Conservation (phyloP, 1,140 invertebrate species). For the Saxidomus purpurata region DNA sequence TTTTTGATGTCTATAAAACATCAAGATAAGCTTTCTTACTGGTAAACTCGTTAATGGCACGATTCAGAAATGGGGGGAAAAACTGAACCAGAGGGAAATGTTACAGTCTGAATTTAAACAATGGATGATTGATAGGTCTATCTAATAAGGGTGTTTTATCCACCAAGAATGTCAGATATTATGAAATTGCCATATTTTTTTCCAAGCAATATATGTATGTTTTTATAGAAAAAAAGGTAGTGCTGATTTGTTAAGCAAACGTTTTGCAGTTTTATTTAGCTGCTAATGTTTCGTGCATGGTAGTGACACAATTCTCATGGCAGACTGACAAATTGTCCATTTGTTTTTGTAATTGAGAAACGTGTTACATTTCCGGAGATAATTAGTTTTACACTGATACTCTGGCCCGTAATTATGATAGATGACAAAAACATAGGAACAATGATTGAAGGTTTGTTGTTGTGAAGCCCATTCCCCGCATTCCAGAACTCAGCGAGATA, state of each 20-base stretch:
- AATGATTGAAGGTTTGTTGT: conserved; percentile 19
- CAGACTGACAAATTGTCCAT: neutral
- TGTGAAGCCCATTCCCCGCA: neutral
- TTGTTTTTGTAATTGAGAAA: conserved; percentile 23
- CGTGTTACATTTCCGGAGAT: neutral
- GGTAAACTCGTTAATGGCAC: neutral
- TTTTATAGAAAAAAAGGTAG: neutral
- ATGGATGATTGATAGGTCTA: neutral
- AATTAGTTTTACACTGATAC: neutral
- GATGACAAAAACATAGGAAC: neutral
- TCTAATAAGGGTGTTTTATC: neutral
- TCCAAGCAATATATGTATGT: no score
- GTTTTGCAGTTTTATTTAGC: neutral
- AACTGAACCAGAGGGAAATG: neutral
- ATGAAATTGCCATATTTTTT: neutral
- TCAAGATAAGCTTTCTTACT: neutral
- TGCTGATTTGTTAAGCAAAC: neutral
- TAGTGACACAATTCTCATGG: neutral
- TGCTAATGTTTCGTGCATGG: neutral
- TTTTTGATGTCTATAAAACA: neutral
- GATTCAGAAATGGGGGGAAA: neutral
- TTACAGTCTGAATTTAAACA: neutral
- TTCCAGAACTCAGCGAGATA: neutral
- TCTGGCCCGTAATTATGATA: neutral
- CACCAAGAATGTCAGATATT: neutral